Evolutionary conservation across 2,888 invertebrate genomes (phyloP), one percentile per base, ranked within the genome.

Genomic region (Pyrgus malvae): DNA sequence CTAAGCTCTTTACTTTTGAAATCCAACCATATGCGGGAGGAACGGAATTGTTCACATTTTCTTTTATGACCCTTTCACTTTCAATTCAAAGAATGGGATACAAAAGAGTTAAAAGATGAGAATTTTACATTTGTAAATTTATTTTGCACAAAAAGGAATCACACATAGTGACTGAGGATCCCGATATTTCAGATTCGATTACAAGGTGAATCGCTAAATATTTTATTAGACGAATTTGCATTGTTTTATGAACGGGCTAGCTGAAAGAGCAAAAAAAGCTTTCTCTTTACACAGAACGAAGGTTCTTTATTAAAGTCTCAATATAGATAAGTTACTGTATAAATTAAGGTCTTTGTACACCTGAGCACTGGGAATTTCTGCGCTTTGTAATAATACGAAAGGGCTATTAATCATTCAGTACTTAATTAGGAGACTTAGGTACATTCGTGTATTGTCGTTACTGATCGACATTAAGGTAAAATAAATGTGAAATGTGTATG

Each of bases 11-110:
- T 31, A 25, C 23, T 25, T 16, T 16, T 8, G 38, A 37, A 48
- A 35, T 19, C 17, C 27, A 48, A 48, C 79, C 78, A 82, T 82
- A 83, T 78, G 78, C 76, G 69, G 68, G 70, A 68, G 73, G 72
- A 70, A 69, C 68, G 76, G 78, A 81, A 82, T 83, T 78, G 78
- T 80, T 83, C 78, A 75, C 75, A 81, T 83, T 82, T 82, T 76
- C 72, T 40, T 80, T 78, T 77, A 76, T 70, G 76, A 73, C 78
- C 73, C 74, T 72, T 72, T 74, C 69, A n/a, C 11, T 19, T 21
- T 76, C 66, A 74, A 80, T 80, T 75, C 71, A 61, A 61, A 62
- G 62, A 67, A 70, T 68, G 61, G 21, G n/a, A 14, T 41, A 41
- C 41, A 70, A 37, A n/a, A 64, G 69, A 71, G 68, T 65, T 64